Base-by-base conservation (phyloP, 2,888 invertebrate genomes). In the Athalia circularis region DNA sequence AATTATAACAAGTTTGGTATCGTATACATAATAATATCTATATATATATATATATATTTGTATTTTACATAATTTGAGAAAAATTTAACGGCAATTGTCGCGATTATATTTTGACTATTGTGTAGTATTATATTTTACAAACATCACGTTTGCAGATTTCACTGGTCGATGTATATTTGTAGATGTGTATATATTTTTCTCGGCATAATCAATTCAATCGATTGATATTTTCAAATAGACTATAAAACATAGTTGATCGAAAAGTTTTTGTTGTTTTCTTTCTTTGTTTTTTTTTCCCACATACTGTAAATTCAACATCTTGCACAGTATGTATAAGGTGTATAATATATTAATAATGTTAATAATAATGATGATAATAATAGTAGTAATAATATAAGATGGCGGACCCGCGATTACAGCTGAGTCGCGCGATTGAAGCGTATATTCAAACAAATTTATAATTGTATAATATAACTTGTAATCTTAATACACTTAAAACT, bases 251-350 rank as follows among this genome's bases (percentile, higher is more conserved):
- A 79, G 77, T 65, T 59, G 50, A 50, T 76, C 68, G 62, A 68
- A 79, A 78, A 76, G 80, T 75, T 54, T 70, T 61, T 61, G 11
- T 61, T 2, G 9, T n/a, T 61, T n/a, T 84, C 85, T 85, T 54
- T 45, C 3, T 65, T 15, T 62, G 54, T 62, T 50, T 77, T 5
- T 29, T 47, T 43, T 77, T 48, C 8, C 15, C 50, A n/a, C 9
- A 61, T 4, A n/a, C 50, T 50, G 7, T 8, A 43, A 61, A 48
- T 13, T 50, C 15, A 11, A 8, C 50, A 67, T 67, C 50, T 67
- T 47, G 61, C 61, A n/a, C 11, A 61, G 61, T 4, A 61, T 61
- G 13, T 13, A n/a, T 61, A 61, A 54, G 8, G 29, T 29, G 29
- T 29, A 29, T 29, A 29, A 29, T 59, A 59, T 61, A 61, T 4